Base-by-base conservation (phyloP, 2,888 invertebrate genomes). In the Bellardia pandia region DNA sequence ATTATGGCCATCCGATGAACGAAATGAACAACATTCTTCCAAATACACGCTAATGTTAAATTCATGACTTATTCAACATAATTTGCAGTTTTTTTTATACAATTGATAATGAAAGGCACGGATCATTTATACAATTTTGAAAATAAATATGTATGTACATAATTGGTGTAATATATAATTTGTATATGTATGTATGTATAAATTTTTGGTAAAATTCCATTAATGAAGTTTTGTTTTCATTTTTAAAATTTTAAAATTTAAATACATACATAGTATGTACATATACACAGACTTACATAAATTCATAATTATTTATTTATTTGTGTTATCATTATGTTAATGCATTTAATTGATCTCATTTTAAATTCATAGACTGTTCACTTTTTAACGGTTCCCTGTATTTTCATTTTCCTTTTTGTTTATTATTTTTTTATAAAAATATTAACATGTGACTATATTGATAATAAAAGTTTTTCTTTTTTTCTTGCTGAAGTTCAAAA, bases 371-470 rank as follows among this genome's bases (percentile, higher is more conserved):
- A 71, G 11, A 68, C 66, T 4, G 30, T 23, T 45, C 13, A 75
- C n/a, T 60, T 33, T 51, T 64, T 3, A 58, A 14, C 3, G 51
- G 53, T 66, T 56, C n/a, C 13, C 30, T 7, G 53, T 51, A 30
- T 30, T 30, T 30, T 33, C 53, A 23, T 45, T 14, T 45, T 23
- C 33, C n/a, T 66, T 23, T 68, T 53, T 33, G 51, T 42, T 68
- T 74, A 30, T 33, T 51, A 40, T 42, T 45, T 37, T 37, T 37
- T 37, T 6, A 11, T 11, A 40, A 62, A 82, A 76, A 77, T 78
- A 64, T 77, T 77, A 68, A 77, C 86, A 86, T 86, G 86, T 84
- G 86, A 86, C 86, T 68, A 40, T 45, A 37, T 13, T 77, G 84
- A 86, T 84, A 81, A 83, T 16, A 62, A 16, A 71, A 60, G 51